A percentile compares a stretch with the other conserved stretches of the same genome.
These are phyloP conservation scores for Onychomys arenicola DNA, from an alignment of 2,797 vertebrate genomes.

Conservation along the genomic window DNA sequence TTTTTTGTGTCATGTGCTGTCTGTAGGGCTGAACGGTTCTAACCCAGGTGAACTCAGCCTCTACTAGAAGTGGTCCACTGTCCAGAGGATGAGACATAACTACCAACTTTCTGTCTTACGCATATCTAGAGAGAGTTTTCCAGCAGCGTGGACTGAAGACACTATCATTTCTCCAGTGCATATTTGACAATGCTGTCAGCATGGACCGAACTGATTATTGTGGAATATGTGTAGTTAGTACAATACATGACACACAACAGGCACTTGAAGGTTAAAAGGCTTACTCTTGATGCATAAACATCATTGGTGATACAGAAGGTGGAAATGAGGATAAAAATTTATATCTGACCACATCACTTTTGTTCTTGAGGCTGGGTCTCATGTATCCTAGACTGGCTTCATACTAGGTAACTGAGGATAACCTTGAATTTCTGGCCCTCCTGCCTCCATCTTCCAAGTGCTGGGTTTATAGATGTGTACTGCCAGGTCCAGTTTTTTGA, in stretches of 20 bases:
- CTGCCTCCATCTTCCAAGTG: neutral
- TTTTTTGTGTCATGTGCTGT: neutral
- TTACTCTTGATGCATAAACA: neutral
- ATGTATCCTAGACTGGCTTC: neutral
- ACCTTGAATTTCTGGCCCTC: neutral
- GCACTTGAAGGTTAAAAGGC: neutral
- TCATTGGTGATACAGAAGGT: neutral
- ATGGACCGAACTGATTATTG: neutral
- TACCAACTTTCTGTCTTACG: neutral
- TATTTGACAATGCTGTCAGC: neutral
- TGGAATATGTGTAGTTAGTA: neutral
- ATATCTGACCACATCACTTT: slow-evolving; percentile 11
- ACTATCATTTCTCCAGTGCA: neutral
- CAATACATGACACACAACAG: neutral
- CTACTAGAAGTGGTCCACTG: neutral
- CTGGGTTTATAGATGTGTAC: neutral
- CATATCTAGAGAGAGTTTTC: neutral
- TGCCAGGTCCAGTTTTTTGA: neutral
- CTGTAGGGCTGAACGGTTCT: neutral
- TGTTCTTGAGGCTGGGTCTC: neutral
- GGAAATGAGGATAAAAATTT: neutral
- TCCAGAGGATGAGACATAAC: neutral
- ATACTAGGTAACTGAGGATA: neutral
- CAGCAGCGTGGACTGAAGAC: neutral
- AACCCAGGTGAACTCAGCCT: neutral